Evolutionary conservation across 2,888 invertebrate genomes (phyloP).

Genomic region (Hoplodrina blanda): DNA sequence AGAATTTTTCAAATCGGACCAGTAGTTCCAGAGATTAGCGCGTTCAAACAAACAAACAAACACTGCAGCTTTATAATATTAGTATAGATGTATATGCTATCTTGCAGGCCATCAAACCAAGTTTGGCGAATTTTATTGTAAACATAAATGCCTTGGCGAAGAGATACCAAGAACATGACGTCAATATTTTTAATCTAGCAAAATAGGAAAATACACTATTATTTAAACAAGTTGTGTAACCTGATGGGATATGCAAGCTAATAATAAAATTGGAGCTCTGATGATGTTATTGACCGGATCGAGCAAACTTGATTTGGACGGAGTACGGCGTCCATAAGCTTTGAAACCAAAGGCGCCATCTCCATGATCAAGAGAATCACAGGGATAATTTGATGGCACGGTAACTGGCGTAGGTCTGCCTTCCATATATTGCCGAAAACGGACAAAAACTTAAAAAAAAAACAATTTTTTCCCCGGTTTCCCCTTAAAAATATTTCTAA

Average conservation of each 20-base stretch:
- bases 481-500: too few relatives aligned
- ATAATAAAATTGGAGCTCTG: not conserved
- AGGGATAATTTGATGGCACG: too few relatives aligned
- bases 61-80: too few relatives aligned
- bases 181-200: not conserved
- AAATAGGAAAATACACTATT: not conserved
- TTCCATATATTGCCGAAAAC: too few relatives aligned
- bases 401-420: too few relatives aligned
- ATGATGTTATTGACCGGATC: not conserved
- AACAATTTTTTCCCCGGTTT: too few relatives aligned
- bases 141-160: constrained; percentile 5
- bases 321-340: not conserved
- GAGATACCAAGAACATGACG: not conserved
- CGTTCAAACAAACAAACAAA: too few relatives aligned
- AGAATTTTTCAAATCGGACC: too few relatives aligned
- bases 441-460: too few relatives aligned
- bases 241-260: not conserved
- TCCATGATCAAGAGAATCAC: not conserved
- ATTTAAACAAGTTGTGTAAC: not conserved
- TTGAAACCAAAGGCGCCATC: not conserved
- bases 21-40: too few relatives aligned
- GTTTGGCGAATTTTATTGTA: constrained; percentile 4
- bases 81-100: constrained; percentile 26
- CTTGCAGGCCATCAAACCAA: constrained; percentile 4
- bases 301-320: not conserved